These are phyloP conservation scores for Spinibarbus caldwelli DNA, from an alignment of 2,797 vertebrate genomes.

Conservation along the genomic window DNA sequence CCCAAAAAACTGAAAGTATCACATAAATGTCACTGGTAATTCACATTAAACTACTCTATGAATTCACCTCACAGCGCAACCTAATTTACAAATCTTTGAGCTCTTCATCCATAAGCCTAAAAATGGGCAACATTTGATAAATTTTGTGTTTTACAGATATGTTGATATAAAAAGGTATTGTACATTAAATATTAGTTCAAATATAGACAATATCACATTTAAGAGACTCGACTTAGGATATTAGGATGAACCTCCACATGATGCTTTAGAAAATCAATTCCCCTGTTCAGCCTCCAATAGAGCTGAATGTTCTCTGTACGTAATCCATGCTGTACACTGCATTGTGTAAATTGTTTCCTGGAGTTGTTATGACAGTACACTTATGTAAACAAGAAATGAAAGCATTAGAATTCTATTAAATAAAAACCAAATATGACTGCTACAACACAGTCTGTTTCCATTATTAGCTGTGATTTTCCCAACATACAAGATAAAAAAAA, in stretches of 20 bases:
- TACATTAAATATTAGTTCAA: conserved; percentile 28
- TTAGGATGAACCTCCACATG: conserved; percentile 28
- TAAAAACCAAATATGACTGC: conserved; percentile 77
- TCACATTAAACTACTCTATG: conserved; percentile 45
- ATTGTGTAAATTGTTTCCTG: conserved; percentile 84
- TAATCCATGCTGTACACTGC: conserved; percentile 80
- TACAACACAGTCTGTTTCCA: conserved; percentile 20
- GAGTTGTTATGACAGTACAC: conserved; percentile 75
- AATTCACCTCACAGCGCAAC: conserved; percentile 36
- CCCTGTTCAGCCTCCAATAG: conserved; percentile 60
- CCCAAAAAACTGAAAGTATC: conserved; percentile 2
- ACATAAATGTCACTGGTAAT: conserved; percentile 38
- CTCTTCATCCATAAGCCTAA: conserved; percentile 2
- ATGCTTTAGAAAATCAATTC: conserved; percentile 45
- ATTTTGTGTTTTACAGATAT: conserved; percentile 30
- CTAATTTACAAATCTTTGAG: not conserved
- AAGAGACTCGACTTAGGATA: conserved; percentile 30
- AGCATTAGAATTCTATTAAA: conserved; percentile 75
- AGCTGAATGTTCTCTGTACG: conserved; percentile 78
- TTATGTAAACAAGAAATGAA: conserved; percentile 70
- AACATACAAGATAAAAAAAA: not conserved
- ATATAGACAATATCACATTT: conserved; percentile 44
- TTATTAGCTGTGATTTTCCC: not conserved
- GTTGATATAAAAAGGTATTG: conserved; percentile 27
- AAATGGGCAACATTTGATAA: conserved; percentile 38